These are phyloP conservation scores for Meta bourneti DNA, from an alignment of 2,888 invertebrate species.

Conservation along the genomic window DNA sequence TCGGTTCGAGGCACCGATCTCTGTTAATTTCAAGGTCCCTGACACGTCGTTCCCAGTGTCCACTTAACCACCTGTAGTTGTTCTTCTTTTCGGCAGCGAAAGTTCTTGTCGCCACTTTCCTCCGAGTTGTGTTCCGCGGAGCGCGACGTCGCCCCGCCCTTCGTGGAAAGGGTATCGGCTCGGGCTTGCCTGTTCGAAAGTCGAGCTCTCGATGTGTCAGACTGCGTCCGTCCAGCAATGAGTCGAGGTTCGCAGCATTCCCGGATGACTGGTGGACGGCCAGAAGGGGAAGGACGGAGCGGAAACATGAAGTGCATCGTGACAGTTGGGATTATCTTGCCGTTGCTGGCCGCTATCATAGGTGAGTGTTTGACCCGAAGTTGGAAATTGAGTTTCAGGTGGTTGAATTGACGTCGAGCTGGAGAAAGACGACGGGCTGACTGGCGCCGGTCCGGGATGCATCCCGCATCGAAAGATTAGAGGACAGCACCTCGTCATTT, in stretches of 20 bases:
- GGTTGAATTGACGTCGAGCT: too few species aligned
- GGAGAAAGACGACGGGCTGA: too few species aligned
- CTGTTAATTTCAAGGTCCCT: slow-evolving; percentile 19
- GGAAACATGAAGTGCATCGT: slow-evolving; percentile 64
- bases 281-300: background rate
- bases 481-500: too few species aligned
- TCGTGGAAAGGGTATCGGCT: background rate
- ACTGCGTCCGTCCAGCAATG: slow-evolving; percentile 19
- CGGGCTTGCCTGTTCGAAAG: background rate
- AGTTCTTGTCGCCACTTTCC: slow-evolving; percentile 16
- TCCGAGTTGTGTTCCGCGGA: background rate
- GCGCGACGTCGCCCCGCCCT: slow-evolving; percentile 13
- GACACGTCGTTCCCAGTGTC: slow-evolving; percentile 1
- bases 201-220: background rate
- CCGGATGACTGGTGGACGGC: slow-evolving; percentile 9
- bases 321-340: slow-evolving; percentile 65
- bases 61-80: background rate
- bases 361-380: slow-evolving; percentile 22
- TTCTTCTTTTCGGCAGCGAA: background rate
- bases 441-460: too few species aligned
- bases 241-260: slow-evolving; percentile 46
- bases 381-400: too few species aligned
- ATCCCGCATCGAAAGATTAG: too few species aligned
- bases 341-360: slow-evolving; percentile 54
- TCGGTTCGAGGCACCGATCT: background rate